Evolutionary conservation across 2,113 vertebrate species (phyloP).

Genomic region (Burhinus bistriatus): DNA sequence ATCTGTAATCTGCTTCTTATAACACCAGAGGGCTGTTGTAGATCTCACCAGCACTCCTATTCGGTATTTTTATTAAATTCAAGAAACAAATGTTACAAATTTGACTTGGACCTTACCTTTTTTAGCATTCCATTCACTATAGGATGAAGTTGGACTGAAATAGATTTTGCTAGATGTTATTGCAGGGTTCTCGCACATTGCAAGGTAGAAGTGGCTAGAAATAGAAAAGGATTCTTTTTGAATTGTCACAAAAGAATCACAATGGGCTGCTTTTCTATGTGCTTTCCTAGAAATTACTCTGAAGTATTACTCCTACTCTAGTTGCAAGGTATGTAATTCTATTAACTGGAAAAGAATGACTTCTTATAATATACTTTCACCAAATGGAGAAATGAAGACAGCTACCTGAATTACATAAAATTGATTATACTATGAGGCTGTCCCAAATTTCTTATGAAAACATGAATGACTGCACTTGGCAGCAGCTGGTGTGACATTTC

Average conservation of each 20-base stretch:
- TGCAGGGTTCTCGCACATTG: neutral
- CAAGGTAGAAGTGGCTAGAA: neutral
- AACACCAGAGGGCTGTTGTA: conserved; percentile 25
- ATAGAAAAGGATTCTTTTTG: neutral
- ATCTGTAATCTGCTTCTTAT: conserved; percentile 48
- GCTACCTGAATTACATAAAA: conserved; percentile 26
- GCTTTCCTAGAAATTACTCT: neutral
- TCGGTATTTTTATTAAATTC: conserved; percentile 33
- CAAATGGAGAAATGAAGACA: neutral
- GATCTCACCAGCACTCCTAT: conserved; percentile 1
- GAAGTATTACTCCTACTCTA: neutral
- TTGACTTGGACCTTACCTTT: neutral
- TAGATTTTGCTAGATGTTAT: neutral
- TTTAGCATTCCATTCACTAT: neutral
- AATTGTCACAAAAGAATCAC: neutral
- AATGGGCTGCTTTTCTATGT: neutral
- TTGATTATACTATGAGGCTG: neutral
- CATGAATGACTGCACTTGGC: neutral
- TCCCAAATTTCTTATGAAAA: conserved; percentile 27
- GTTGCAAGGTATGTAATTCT: neutral
- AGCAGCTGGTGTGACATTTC: neutral
- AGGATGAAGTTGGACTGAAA: neutral
- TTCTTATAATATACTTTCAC: neutral
- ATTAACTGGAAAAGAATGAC: neutral
- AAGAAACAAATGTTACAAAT: conserved; percentile 47